Conservation (phyloP, 2,113 vertebrate genomes). For the Amphiprion ocellaris region DNA sequence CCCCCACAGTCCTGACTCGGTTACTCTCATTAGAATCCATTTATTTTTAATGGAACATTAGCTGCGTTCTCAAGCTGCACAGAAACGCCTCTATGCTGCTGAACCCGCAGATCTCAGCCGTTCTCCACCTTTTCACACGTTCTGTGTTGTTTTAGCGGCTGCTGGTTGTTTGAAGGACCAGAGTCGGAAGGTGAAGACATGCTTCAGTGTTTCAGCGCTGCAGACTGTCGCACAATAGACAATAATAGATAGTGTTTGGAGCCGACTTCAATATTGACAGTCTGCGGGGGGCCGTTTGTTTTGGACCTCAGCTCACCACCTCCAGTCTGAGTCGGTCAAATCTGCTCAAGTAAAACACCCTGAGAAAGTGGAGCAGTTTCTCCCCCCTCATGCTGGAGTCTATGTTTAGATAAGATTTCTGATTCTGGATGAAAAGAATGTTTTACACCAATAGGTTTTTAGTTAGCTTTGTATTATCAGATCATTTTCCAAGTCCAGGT, state of each 20-base stretch:
- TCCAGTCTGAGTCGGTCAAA: not conserved
- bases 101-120: not conserved
- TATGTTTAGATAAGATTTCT: constrained; percentile 29
- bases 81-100: not conserved
- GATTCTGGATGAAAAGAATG: constrained; percentile 1
- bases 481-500: too few species aligned
- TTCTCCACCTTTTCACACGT: not conserved
- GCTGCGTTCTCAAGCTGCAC: not conserved
- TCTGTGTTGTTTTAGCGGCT: constrained; percentile 33
- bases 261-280: constrained; percentile 32
- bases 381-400: not conserved
- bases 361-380: constrained; percentile 15
- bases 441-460: not conserved
- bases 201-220: constrained; percentile 26
- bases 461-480: not conserved
- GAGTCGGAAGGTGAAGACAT: not conserved
- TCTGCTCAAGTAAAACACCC: constrained; percentile 15
- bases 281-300: constrained; percentile 51
- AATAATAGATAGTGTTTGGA: constrained; percentile 12
- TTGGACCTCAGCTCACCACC: constrained; percentile 40
- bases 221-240: not conserved
- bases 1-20: too few species aligned
- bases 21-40: not conserved
- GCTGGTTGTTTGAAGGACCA: constrained; percentile 11
- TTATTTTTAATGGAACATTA: constrained; percentile 10